Percentiles rank a stretch among this genome's conserved stretches.
phyloP scores from a whole-genome alignment of 2,113 vertebrate genomes.

The Bambusicola thoracicus region DNA sequence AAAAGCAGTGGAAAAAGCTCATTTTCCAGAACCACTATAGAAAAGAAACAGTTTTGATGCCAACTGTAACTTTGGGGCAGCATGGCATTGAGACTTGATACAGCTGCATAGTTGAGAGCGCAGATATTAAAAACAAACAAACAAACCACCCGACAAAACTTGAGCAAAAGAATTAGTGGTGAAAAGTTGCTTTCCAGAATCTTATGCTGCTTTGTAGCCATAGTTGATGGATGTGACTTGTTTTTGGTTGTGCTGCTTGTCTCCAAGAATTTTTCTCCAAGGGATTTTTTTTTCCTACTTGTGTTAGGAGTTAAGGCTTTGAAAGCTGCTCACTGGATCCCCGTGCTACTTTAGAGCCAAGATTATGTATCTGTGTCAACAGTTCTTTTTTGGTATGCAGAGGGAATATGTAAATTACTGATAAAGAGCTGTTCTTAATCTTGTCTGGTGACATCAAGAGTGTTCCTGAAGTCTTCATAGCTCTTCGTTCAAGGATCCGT shows the following conservation, averaged over 20 bases:
- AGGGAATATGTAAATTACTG: neutral
- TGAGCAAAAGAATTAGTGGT: neutral
- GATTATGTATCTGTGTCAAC: neutral
- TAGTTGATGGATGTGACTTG: neutral
- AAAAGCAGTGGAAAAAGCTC: neutral
- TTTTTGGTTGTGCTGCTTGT: neutral
- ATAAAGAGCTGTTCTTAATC: neutral
- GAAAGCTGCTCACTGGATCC: neutral
- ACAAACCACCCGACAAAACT: neutral
- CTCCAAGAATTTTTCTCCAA: neutral
- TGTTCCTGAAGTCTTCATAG: neutral
- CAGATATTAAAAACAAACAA: neutral
- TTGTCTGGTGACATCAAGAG: neutral
- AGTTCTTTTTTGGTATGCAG: neutral
- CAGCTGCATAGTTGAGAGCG: neutral
- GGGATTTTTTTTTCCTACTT: neutral
- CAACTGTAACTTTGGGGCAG: neutral
- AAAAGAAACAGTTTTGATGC: fast-evolving
- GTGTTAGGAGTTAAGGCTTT: neutral
- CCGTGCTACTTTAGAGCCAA: neutral
- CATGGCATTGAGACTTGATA: neutral
- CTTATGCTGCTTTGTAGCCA: fast-evolving
- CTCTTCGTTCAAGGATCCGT: neutral
- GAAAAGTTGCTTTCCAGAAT: neutral
- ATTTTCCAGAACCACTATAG: neutral